These are phyloP conservation scores for Tetanocera ferruginea DNA, from an alignment of 2,888 invertebrate genomes.

Conservation along the genomic window DNA sequence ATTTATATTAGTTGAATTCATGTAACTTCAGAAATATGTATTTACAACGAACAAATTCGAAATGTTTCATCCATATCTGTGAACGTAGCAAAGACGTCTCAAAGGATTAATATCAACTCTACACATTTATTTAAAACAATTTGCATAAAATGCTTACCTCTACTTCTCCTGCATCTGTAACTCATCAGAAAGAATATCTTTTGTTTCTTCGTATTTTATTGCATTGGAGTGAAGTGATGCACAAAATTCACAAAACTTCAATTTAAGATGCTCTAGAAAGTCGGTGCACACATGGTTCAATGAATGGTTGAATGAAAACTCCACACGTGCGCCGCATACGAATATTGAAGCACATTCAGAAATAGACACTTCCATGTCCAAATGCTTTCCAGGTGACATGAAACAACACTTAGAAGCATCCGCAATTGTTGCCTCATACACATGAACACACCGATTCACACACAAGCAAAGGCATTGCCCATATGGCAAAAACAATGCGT, in stretches of 20 bases:
- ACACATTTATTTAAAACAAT: slow-evolving; percentile 64
- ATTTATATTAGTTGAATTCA: no score
- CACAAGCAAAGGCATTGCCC: background rate
- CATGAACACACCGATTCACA: background rate
- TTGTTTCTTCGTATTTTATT: background rate
- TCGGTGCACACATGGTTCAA: slow-evolving; percentile 16
- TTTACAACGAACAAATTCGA: background rate
- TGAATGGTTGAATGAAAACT: background rate
- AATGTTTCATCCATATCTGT: background rate
- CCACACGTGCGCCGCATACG: slow-evolving; percentile 26
- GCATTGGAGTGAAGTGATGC: background rate
- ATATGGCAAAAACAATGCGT: background rate
- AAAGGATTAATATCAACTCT: slow-evolving; percentile 44
- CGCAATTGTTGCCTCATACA: slow-evolving; percentile 43
- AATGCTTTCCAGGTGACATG: slow-evolving; percentile 71
- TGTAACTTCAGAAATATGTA: no score
- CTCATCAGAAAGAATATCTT: background rate
- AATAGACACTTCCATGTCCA: slow-evolving; percentile 69
- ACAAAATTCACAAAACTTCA: slow-evolving; percentile 3
- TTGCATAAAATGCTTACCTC: slow-evolving; percentile 60
- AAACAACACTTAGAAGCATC: slow-evolving; percentile 70
- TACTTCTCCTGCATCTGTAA: background rate
- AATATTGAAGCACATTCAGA: slow-evolving; percentile 47
- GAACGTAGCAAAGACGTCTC: slow-evolving; percentile 12
- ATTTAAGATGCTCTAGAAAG: slow-evolving; percentile 24